Base-by-base conservation (phyloP, 2,888 invertebrate genomes). In the Carpatolechia fugitivella region DNA sequence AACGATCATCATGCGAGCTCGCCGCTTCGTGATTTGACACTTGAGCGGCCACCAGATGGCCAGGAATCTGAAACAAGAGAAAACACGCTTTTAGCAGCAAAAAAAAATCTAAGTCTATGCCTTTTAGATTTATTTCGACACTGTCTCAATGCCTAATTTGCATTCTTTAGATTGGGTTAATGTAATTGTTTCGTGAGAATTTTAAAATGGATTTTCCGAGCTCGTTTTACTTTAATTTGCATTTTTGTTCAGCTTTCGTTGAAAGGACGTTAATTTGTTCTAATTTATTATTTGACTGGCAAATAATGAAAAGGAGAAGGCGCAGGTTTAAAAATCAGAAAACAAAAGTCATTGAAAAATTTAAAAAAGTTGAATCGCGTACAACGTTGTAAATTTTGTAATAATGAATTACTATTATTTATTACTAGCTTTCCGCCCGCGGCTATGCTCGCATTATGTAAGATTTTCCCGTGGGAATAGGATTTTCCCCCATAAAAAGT, bases 1-100 rank as follows among this genome's bases (percentile, higher is more conserved):
- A 58, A 96, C 90, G 69, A 98, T 97, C 92, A 97, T 95, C 78
- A 96, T 91, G 53, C 97, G 92, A 8, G 98, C 97, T 14, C 97
- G 93, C 54, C 95, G 92, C 74, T 96, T 96, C 47, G 97, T 97
- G 84, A 98, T 96, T 82, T 97, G 97, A 74, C 95, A 94, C 74
- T 96, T 96, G 70, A 98, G 83, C 1, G 97, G 97, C 94, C 97
- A 97, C 95, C 98, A 98, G 70, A 98, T 98, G 46, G 98, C 98
- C 66, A 98, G 92, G 80, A 98, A 98, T 91, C 98, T 98, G 94
- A 14, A 94, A 93, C 91, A 85, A 84, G 13, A 62, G 67, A 61
- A 71, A 70, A 68, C 58, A 56, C 46, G 16, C 31, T 14, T 18
- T 5, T n/a, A n/a, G n/a, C n/a, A n/a, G n/a, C n/a, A 40, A 40